Conservation (phyloP, 2,888 invertebrate genomes). For the Drosophila nr. perissopoda region DNA sequence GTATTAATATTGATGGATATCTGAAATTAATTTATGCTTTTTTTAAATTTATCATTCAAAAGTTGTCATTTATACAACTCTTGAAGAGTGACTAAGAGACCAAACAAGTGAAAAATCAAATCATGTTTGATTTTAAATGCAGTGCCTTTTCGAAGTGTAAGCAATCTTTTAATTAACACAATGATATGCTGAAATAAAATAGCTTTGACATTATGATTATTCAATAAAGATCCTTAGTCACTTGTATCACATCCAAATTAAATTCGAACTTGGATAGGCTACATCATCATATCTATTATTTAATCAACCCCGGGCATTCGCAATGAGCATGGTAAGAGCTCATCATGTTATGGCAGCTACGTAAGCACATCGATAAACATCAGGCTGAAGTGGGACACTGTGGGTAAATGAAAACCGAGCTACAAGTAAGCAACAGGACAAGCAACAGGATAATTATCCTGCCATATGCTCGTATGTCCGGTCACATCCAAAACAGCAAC, state of each 20-base stretch:
- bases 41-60: not conserved
- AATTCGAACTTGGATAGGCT: conserved; percentile 4
- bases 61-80: too few species aligned
- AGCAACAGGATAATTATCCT: conserved; percentile 75
- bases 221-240: not conserved
- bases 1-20: not conserved
- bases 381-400: conserved; percentile 42
- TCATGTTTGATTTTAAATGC: not conserved
- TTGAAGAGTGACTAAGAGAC: not conserved
- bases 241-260: not conserved
- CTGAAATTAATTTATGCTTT: too few species aligned
- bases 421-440: conserved; percentile 32
- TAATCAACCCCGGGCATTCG: conserved; percentile 37
- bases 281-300: conserved; percentile 34
- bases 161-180: not conserved
- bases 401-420: conserved; percentile 40
- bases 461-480: conserved; percentile 71
- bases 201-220: not conserved
- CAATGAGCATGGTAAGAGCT: conserved; percentile 24
- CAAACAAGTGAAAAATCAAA: not conserved
- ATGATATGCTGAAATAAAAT: not conserved
- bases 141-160: not conserved
- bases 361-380: conserved; percentile 63
- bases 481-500: conserved; percentile 44
- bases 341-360: conserved; percentile 44